Percentiles rank a stretch among this genome's conserved stretches.
phyloP scores from a whole-genome alignment of 1,140 invertebrate genomes.

The Drosophila watanabei region DNA sequence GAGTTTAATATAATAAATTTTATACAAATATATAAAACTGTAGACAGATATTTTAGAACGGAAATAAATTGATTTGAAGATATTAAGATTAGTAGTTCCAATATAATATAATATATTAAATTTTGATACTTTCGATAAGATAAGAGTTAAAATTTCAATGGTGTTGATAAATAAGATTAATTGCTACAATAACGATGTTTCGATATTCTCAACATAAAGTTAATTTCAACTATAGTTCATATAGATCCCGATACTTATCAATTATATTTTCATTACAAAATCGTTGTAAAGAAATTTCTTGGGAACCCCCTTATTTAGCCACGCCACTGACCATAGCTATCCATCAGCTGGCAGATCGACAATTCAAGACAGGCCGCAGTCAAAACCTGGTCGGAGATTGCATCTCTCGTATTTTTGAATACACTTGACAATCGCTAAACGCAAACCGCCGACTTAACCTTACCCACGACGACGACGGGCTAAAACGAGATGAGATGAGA shows the following conservation, averaged over 20 bases:
- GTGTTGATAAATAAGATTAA: too few species aligned
- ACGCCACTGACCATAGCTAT: slow-evolving; percentile 28
- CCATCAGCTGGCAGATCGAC: slow-evolving; percentile 14
- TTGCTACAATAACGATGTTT: too few species aligned
- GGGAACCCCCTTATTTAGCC: background rate
- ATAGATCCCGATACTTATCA: too few species aligned
- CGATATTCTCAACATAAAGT: too few species aligned
- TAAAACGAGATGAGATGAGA: background rate
- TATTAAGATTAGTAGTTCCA: too few species aligned
- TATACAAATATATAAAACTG: too few species aligned
- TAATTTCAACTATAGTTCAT: too few species aligned
- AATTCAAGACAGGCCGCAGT: slow-evolving; percentile 36
- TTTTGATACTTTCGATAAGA: background rate
- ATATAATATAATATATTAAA: background rate
- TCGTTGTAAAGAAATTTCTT: background rate
- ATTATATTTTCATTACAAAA: background rate
- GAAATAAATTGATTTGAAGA: too few species aligned
- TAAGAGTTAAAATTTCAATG: background rate
- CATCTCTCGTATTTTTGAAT: slow-evolving; percentile 62
- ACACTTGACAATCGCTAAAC: slow-evolving; percentile 74
- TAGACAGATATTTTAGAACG: too few species aligned
- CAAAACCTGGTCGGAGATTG: slow-evolving; percentile 55
- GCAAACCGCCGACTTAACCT: slow-evolving; percentile 64
- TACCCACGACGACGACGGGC: slow-evolving; percentile 36
- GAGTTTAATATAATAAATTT: too few species aligned